Percentiles rank a stretch among this genome's conserved stretches.
phyloP scores from a whole-genome alignment of 2,888 invertebrate species.

The Drosophila mimica region DNA sequence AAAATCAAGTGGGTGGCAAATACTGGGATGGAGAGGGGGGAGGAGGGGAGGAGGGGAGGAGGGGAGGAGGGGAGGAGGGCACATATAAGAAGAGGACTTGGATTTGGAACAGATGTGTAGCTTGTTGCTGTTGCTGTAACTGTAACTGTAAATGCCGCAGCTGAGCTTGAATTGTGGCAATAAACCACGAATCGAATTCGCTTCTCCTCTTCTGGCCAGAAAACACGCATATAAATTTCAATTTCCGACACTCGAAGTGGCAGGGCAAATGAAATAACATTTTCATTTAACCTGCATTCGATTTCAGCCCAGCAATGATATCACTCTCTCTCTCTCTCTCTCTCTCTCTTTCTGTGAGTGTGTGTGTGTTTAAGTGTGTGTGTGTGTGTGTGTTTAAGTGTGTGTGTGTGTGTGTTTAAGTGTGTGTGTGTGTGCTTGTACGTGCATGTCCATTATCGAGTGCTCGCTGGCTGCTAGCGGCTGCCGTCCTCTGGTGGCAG shows the following conservation, averaged over 20 bases:
- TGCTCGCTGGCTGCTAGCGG: conserved; percentile 18
- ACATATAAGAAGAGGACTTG: neutral
- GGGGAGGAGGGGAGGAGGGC: neutral
- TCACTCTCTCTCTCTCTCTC: neutral
- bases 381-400: conserved; percentile 27
- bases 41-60: no score
- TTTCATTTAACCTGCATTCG: conserved; percentile 82
- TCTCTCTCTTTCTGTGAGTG: no score
- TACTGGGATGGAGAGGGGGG: neutral
- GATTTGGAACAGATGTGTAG: conserved; percentile 56
- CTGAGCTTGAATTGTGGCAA: conserved; percentile 74
- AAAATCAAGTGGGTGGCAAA: conserved; percentile 54
- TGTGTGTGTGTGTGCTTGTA: conserved; percentile 31
- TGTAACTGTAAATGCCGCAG: conserved; percentile 64
- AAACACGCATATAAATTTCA: conserved; percentile 82
- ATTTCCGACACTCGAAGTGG: conserved; percentile 82
- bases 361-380: neutral
- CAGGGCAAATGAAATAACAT: conserved; percentile 80
- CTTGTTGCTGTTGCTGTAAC: conserved; percentile 16
- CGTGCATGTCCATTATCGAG: conserved; percentile 67
- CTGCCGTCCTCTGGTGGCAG: conserved; percentile 16
- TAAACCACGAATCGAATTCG: conserved; percentile 77
- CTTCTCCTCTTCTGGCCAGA: conserved; percentile 61
- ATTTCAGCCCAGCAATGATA: conserved; percentile 53
- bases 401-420: neutral